Percentiles rank a stretch among this genome's conserved stretches.
Evolutionary conservation across 2,113 vertebrate genomes (phyloP).

Genomic region (Petromus typicus): DNA sequence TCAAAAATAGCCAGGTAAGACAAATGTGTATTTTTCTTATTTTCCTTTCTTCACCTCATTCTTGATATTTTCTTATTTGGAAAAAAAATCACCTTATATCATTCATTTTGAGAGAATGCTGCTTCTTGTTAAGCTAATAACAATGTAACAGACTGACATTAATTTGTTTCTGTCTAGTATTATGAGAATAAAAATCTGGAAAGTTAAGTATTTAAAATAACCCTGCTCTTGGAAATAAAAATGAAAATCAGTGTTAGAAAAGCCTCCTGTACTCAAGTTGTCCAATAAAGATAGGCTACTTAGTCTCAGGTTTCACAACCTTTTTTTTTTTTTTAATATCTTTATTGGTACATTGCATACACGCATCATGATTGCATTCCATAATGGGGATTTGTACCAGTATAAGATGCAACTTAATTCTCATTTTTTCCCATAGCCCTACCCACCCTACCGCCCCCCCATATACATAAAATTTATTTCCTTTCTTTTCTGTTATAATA

Average conservation of each 20-base stretch:
- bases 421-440: too few relatives aligned
- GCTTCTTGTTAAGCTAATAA: constrained; percentile 28
- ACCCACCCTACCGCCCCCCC: too few relatives aligned
- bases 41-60: constrained; percentile 34
- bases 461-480: too few relatives aligned
- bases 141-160: background rate
- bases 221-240: background rate
- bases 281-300: background rate
- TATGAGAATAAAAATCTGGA: constrained; percentile 18
- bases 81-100: background rate
- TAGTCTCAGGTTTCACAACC: background rate
- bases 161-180: background rate
- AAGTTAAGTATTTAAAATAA: background rate
- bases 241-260: background rate
- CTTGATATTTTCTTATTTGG: background rate
- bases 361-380: too few relatives aligned
- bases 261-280: background rate
- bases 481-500: too few relatives aligned
- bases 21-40: background rate
- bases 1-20: background rate
- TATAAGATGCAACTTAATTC: too few relatives aligned
- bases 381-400: too few relatives aligned
- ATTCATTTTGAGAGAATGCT: background rate
- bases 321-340: too few relatives aligned
- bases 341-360: too few relatives aligned